phyloP scores from a whole-genome alignment of 2,888 invertebrate species.

The Troglohyphantes excavatus region DNA sequence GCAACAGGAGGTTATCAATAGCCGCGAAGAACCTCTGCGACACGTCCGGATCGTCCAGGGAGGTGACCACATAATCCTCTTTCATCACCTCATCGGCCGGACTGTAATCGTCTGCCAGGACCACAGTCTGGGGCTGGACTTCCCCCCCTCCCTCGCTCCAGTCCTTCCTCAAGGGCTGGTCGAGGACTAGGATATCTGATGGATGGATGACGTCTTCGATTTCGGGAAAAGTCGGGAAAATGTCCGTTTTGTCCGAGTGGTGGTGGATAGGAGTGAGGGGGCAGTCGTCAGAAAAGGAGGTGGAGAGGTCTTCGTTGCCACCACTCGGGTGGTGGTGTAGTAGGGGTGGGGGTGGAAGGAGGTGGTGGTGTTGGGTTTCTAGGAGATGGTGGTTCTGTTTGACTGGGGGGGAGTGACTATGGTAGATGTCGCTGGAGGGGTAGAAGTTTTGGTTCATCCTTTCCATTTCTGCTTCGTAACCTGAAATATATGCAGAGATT shows the following conservation, averaged over 20 bases:
- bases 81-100: slow-evolving; percentile 56
- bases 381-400: slow-evolving; percentile 38
- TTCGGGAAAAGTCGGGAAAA: slow-evolving; percentile 70
- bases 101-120: slow-evolving; percentile 5
- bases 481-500: slow-evolving; percentile 4
- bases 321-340: slow-evolving; percentile 49
- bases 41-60: slow-evolving; percentile 74
- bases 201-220: slow-evolving; percentile 79
- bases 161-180: slow-evolving; percentile 74
- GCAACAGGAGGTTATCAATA: slow-evolving; percentile 71
- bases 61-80: slow-evolving; percentile 76
- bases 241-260: slow-evolving; percentile 2
- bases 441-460: slow-evolving; percentile 67
- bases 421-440: slow-evolving; percentile 56
- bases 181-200: slow-evolving; percentile 79
- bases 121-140: not conserved
- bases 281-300: slow-evolving; percentile 65
- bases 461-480: slow-evolving; percentile 72
- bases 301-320: slow-evolving; percentile 39
- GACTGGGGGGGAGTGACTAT: slow-evolving; percentile 44
- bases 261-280: slow-evolving; percentile 54
- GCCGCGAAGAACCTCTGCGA: slow-evolving; percentile 77
- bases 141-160: slow-evolving; percentile 30
- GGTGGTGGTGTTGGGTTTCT: slow-evolving; percentile 23
- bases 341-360: slow-evolving; percentile 60